Conservation (phyloP, 2,113 vertebrate species). For the Cyanocitta stelleri region DNA sequence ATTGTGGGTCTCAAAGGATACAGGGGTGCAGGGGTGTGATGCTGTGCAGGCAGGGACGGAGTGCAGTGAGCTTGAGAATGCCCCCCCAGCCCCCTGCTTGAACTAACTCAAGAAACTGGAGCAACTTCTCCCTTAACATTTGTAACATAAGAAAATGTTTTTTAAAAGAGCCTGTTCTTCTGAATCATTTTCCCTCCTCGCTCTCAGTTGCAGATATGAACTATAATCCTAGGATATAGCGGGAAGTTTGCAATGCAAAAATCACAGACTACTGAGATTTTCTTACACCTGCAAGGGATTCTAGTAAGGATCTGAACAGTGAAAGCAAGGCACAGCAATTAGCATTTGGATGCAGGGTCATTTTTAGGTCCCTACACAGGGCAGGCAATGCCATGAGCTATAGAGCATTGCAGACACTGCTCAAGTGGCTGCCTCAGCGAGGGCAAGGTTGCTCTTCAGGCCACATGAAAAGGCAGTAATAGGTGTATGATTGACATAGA, state of each 20-base stretch:
- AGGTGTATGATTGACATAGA: not conserved
- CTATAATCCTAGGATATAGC: not conserved
- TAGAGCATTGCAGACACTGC: not conserved
- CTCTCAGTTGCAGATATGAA: not conserved
- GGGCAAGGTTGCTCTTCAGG: not conserved
- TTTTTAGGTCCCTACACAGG: not conserved
- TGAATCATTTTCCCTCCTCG: not conserved
- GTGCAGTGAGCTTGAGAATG: not conserved
- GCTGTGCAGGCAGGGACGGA: not conserved
- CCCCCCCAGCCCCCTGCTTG: rapidly evolving
- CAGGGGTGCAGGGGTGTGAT: not conserved
- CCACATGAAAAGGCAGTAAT: not conserved
- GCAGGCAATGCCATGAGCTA: not conserved
- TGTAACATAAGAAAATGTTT: not conserved
- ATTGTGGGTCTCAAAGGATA: not conserved
- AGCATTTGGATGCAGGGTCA: not conserved
- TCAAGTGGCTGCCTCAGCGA: not conserved
- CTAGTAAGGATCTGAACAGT: not conserved
- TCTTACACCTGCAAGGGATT: not conserved
- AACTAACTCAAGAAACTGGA: not conserved
- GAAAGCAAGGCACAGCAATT: not conserved
- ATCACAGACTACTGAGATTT: not conserved
- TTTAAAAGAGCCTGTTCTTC: not conserved
- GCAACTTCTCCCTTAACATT: not conserved
- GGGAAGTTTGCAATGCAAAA: not conserved